Base-by-base conservation (phyloP, 2,113 vertebrate genomes). In the Daubentonia madagascariensis region DNA sequence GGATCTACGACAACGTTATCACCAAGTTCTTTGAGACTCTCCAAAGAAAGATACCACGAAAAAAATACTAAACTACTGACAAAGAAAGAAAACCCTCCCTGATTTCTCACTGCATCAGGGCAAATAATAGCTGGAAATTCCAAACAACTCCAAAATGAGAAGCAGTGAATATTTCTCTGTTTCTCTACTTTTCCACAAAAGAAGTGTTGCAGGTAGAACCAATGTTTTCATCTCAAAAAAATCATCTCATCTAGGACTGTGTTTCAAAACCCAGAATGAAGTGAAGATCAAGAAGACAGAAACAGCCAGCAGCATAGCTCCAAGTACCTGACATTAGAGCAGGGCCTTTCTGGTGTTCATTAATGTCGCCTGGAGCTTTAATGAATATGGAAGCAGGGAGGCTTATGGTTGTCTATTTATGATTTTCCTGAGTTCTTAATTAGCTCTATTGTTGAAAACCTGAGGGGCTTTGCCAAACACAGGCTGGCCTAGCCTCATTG, bases 391-490 rank as follows among this genome's bases (percentile, higher is more conserved):
- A 52, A 23, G 43, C 87, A 14, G 35, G 45, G 57, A 75, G 48
- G 45, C 65, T 50, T 63, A 35, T 10, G 25, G 20, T 7, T 45
- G 63, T 67, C 8, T 10, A 87, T 40, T 50, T 81, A 8, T 50
- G 54, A 40, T n/a, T 85, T 79, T 96, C 73, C 70, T 37, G 32
- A 75, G 73, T 78, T 94, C 57, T 89, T 92, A 79, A 91, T 88
- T 83, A 67, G 45, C 23, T 57, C 63, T 54, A 37, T 13, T 72
- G 37, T n/a, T 88, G 81, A 76, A 61, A 91, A 79, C 61, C 57
- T 11, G 37, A 85, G 50, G 54, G 75, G 30, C 13, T 76, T 68
- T 90, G 57, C 80, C 86, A 93, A 78, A 90, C 32, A 54, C 43
- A 63, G 45, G n/a, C 43, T n/a, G 37, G 23, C 35, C 52, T 50